phyloP scores from a whole-genome alignment of 2,888 invertebrate genomes.

The Limnephilus auricula region DNA sequence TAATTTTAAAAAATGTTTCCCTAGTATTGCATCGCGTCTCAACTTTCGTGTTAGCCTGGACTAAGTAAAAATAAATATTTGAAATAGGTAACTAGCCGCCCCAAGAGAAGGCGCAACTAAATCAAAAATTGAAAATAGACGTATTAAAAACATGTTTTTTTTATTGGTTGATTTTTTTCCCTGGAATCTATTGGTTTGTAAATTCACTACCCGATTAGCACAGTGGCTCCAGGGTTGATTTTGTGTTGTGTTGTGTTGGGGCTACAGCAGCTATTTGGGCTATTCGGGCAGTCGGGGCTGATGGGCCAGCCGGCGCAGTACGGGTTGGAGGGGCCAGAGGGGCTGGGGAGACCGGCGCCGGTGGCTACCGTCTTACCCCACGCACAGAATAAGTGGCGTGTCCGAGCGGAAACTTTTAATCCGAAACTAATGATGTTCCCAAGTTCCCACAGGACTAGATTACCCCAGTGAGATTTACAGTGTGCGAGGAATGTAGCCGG shows the following conservation, averaged over 20 bases:
- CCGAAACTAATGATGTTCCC: constrained; percentile 65
- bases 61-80: no score
- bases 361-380: constrained; percentile 29
- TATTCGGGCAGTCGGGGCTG: not conserved
- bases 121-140: no score
- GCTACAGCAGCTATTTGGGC: not conserved
- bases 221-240: constrained; percentile 10
- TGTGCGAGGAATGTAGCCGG: not conserved
- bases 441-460: constrained; percentile 55
- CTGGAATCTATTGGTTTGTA: constrained; percentile 4
- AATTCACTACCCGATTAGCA: constrained; percentile 27
- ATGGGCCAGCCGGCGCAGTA: not conserved
- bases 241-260: not conserved
- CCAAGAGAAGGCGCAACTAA: no score
- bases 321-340: not conserved
- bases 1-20: no score
- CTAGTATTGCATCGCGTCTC: no score
- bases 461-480: constrained; percentile 1
- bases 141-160: no score
- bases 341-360: not conserved
- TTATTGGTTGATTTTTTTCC: not conserved
- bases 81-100: no score
- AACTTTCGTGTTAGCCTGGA: no score
- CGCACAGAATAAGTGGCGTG: constrained; percentile 41
- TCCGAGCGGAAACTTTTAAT: constrained; percentile 64